Conservation (phyloP, 1,140 invertebrate genomes). For the Scaptomyza montana region DNA sequence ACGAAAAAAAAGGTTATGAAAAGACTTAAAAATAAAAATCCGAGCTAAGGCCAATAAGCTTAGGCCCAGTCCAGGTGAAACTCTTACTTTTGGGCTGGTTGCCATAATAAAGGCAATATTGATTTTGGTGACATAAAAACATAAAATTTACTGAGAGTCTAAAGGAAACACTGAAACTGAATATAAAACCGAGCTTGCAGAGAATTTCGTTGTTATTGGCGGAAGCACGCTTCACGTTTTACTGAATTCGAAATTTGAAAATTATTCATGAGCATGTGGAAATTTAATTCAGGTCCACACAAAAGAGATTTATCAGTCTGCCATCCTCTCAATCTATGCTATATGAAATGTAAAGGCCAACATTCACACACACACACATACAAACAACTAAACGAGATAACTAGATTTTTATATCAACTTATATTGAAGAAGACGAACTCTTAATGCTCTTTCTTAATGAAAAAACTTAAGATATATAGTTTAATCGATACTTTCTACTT, state of each 20-base stretch:
- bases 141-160: slow-evolving; percentile 68
- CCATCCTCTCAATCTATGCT: slow-evolving; percentile 52
- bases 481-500: too few species aligned
- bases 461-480: too few species aligned
- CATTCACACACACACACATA: background rate
- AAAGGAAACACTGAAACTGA: slow-evolving; percentile 33
- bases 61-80: slow-evolving; percentile 27
- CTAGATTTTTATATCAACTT: background rate
- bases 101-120: slow-evolving; percentile 72
- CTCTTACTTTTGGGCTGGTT: slow-evolving; percentile 19
- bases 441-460: background rate
- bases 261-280: slow-evolving; percentile 83
- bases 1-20: slow-evolving; percentile 66
- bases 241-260: slow-evolving; percentile 82
- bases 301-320: slow-evolving; percentile 79
- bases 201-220: slow-evolving; percentile 37
- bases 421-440: background rate
- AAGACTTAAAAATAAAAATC: slow-evolving; percentile 57
- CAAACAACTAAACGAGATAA: slow-evolving; percentile 17
- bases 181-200: background rate
- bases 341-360: slow-evolving; percentile 69
- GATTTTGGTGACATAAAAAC: slow-evolving; percentile 68
- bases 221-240: slow-evolving; percentile 81
- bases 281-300: slow-evolving; percentile 82
- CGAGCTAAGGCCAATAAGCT: slow-evolving; percentile 13